A percentile compares a stretch with the other conserved stretches of the same genome.
Evolutionary conservation across 2,888 invertebrate species (phyloP).

Genomic region (Embidobia sp.): DNA sequence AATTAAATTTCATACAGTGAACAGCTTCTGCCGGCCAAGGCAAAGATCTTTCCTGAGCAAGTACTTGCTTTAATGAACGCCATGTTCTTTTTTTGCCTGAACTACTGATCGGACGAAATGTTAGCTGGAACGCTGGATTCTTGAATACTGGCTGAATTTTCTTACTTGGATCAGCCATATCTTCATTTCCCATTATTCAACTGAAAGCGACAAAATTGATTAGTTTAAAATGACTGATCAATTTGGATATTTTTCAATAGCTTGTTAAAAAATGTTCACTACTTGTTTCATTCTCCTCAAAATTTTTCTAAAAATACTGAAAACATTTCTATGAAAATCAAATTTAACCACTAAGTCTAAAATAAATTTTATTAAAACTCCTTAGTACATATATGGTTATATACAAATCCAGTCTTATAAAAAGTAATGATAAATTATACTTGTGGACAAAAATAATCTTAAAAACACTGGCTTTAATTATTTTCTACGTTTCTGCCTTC

Average conservation of each 20-base stretch:
- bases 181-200: constrained; percentile 75
- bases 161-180: constrained; percentile 72
- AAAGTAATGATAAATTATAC: not conserved
- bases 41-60: constrained; percentile 89
- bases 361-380: not conserved
- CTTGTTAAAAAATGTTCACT: no score
- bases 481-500: constrained; percentile 2
- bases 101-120: constrained; percentile 76
- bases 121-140: constrained; percentile 76
- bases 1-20: constrained; percentile 85
- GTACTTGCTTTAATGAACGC: constrained; percentile 94
- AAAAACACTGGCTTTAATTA: no score
- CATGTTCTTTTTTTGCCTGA: constrained; percentile 89
- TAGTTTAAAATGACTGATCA: not conserved
- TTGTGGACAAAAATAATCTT: no score
- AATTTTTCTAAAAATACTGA: no score
- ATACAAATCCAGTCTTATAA: not conserved
- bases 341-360: no score
- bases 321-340: no score
- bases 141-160: constrained; percentile 76
- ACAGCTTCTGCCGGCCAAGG: constrained; percentile 90
- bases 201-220: not conserved
- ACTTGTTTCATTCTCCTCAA: no score
- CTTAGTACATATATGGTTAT: constrained; percentile 1
- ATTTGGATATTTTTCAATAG: no score